phyloP scores from a whole-genome alignment of 2,888 invertebrate genomes.

The Idaea dimidiata region DNA sequence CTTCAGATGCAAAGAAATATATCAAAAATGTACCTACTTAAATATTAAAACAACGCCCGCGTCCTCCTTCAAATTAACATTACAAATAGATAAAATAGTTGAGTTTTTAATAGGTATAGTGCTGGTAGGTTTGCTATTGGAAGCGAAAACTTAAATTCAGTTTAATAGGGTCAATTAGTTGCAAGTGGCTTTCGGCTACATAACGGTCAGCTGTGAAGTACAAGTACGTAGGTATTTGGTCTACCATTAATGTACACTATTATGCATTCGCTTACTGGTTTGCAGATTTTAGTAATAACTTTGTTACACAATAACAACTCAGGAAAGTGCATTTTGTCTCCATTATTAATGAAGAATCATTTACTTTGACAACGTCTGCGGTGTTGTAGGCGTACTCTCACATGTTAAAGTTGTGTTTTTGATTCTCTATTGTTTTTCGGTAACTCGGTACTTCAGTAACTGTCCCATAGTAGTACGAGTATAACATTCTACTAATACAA shows the following conservation, averaged over 20 bases:
- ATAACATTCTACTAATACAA: too few relatives aligned
- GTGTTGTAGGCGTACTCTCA: too few relatives aligned
- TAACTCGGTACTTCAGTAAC: too few relatives aligned
- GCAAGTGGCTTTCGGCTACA: background rate
- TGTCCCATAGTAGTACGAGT: too few relatives aligned
- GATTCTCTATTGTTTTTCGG: too few relatives aligned
- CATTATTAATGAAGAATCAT: background rate
- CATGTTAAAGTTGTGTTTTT: too few relatives aligned
- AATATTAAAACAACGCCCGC: background rate
- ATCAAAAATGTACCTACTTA: background rate
- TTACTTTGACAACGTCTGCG: background rate
- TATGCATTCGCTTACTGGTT: background rate
- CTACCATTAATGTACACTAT: background rate
- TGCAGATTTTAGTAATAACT: background rate
- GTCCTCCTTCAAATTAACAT: background rate
- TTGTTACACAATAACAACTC: background rate
- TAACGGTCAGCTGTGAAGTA: background rate
- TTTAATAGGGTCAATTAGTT: background rate
- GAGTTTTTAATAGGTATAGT: background rate
- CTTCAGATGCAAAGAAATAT: background rate
- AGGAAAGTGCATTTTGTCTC: background rate
- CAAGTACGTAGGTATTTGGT: background rate
- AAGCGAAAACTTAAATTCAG: background rate
- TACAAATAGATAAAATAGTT: background rate
- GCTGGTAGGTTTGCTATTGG: background rate